These are phyloP conservation scores for Mirounga angustirostris DNA, from an alignment of 2,113 vertebrate species.

Conservation along the genomic window DNA sequence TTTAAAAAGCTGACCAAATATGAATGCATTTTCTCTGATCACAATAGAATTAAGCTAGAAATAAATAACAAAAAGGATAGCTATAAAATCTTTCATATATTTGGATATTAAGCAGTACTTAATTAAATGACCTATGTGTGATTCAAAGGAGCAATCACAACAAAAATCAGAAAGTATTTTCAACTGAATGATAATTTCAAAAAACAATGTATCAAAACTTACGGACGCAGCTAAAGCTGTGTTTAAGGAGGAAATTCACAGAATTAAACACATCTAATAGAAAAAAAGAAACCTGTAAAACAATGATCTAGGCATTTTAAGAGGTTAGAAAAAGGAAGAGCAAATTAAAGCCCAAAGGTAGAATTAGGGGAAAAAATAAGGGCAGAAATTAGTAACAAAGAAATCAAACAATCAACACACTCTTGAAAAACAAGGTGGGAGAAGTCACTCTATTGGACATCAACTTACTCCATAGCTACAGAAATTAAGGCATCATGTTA, in stretches of 20 bases:
- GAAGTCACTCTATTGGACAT: neutral
- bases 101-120: neutral
- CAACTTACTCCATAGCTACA: neutral
- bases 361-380: neutral
- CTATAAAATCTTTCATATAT: neutral
- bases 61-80: neutral
- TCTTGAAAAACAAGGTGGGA: neutral
- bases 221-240: neutral
- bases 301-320: neutral
- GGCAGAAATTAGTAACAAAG: neutral
- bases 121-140: neutral
- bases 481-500: neutral
- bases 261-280: neutral
- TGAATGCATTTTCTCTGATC: neutral
- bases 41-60: neutral
- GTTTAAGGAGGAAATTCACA: neutral
- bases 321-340: neutral
- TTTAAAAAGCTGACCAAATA: neutral
- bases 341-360: neutral
- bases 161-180: neutral
- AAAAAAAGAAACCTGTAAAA: neutral
- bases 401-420: neutral
- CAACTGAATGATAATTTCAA: neutral
- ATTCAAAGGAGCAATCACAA: neutral
- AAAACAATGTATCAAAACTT: neutral